A percentile compares a stretch with the other conserved stretches of the same genome.
Conservation (phyloP, 2,113 vertebrate genomes). For the Pterophyllum scalare region DNA sequence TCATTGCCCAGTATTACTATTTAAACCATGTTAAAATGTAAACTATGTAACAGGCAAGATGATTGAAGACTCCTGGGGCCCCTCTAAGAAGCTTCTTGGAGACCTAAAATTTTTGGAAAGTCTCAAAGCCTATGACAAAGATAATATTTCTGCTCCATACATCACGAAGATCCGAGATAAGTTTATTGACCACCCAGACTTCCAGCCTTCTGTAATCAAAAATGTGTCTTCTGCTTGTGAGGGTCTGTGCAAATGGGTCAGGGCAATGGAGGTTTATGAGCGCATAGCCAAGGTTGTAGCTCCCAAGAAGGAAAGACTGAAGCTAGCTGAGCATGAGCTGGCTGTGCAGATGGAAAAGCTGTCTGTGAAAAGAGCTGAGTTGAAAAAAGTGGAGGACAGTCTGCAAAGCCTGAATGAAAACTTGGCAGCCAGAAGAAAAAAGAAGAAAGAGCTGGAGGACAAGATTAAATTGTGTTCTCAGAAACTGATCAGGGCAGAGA, state of each 20-base stretch:
- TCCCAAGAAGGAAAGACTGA: slow-evolving; percentile 86
- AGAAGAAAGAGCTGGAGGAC: slow-evolving; percentile 84
- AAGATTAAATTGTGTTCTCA: slow-evolving; percentile 92
- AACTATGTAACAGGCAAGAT: slow-evolving; percentile 86
- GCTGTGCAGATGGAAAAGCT: slow-evolving; percentile 84
- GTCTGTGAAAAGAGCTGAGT: slow-evolving; percentile 85
- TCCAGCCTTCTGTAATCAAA: slow-evolving; percentile 89
- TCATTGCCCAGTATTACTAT: not conserved
- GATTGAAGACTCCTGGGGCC: slow-evolving; percentile 92
- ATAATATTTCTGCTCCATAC: slow-evolving; percentile 83
- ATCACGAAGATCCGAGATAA: slow-evolving; percentile 91
- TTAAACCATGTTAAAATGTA: not conserved
- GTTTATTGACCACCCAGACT: slow-evolving; percentile 89
- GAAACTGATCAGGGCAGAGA: slow-evolving; percentile 89
- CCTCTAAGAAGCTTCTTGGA: slow-evolving; percentile 89
- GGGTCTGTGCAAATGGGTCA: slow-evolving; percentile 93
- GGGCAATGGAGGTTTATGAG: slow-evolving; percentile 93
- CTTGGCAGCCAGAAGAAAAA: slow-evolving; percentile 85
- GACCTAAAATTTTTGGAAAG: slow-evolving; percentile 92
- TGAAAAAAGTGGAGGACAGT: slow-evolving; percentile 86
- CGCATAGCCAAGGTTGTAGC: slow-evolving; percentile 90
- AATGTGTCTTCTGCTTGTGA: slow-evolving; percentile 93
- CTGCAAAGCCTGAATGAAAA: slow-evolving; percentile 86
- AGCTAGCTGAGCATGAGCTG: slow-evolving; percentile 83
- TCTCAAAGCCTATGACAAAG: slow-evolving; percentile 89